Evolutionary conservation across 37 sponge, comb jelly and placozoan species (phyloP).

Genomic region (Aphrocallistes beatrix): DNA sequence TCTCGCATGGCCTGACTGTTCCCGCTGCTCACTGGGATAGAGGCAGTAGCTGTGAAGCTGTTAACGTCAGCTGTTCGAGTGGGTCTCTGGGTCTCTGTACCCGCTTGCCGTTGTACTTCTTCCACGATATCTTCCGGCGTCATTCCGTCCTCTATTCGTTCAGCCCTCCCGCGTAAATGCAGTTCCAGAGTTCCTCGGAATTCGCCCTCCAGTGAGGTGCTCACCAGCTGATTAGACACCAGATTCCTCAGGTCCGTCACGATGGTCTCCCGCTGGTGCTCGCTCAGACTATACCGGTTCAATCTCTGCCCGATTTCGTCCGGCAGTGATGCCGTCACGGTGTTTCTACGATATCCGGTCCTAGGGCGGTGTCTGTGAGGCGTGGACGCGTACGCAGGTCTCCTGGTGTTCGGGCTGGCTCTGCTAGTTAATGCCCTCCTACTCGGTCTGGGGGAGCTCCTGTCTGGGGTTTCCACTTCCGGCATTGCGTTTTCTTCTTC

Average conservation of each 20-base stretch:
- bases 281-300: constrained; percentile 30
- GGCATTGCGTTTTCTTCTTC: not conserved
- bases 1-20: constrained; percentile 2
- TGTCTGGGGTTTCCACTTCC: not conserved
- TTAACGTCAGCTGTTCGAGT: not conserved
- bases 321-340: not conserved
- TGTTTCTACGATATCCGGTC: not conserved
- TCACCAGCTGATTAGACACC: constrained; percentile 59
- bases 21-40: not conserved
- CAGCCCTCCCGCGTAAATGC: constrained; percentile 48
- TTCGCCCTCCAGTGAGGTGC: constrained; percentile 55
- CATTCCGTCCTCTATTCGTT: not conserved
- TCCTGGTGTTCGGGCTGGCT: not conserved
- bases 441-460: not conserved
- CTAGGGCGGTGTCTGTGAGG: constrained; percentile 5
- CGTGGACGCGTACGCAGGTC: not conserved
- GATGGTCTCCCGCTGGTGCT: constrained; percentile 39
- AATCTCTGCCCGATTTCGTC: constrained; percentile 32
- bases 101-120: not conserved
- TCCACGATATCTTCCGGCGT: not conserved
- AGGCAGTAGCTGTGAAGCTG: not conserved
- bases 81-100: not conserved
- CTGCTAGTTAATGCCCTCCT: not conserved
- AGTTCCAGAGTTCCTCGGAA: constrained; percentile 73
- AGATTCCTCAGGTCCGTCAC: constrained; percentile 61